These are phyloP conservation scores for Heterohyrax brucei DNA, from an alignment of 2,797 vertebrate genomes.

Conservation along the genomic window DNA sequence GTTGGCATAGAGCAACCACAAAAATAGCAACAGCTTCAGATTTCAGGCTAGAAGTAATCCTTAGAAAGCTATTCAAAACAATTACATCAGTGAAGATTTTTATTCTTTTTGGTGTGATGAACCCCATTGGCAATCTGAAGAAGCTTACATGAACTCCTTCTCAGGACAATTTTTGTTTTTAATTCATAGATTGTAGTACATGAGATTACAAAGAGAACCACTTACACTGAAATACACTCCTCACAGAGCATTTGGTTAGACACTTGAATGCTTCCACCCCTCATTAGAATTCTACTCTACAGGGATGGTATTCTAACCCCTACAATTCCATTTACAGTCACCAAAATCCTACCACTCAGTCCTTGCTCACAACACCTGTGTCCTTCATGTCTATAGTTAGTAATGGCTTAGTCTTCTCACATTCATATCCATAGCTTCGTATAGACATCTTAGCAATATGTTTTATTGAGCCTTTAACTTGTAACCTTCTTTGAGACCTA, in stretches of 20 bases:
- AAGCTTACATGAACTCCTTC: neutral
- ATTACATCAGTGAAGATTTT: neutral
- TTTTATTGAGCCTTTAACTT: neutral
- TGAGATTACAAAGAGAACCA: too few relatives aligned
- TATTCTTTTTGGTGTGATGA: neutral
- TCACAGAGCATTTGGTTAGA: too few relatives aligned
- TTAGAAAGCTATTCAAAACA: conserved; percentile 1
- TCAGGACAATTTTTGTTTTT: neutral
- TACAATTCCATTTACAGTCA: too few relatives aligned
- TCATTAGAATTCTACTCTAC: too few relatives aligned
- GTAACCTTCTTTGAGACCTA: neutral
- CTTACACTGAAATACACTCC: too few relatives aligned
- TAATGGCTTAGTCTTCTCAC: neutral
- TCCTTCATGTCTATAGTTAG: neutral
- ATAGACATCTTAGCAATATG: neutral
- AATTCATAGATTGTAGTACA: too few relatives aligned
- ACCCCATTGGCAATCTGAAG: neutral
- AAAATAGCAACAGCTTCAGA: neutral
- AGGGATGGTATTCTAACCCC: too few relatives aligned
- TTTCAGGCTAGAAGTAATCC: neutral
- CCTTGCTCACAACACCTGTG: too few relatives aligned
- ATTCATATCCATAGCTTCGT: neutral
- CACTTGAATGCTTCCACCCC: too few relatives aligned
- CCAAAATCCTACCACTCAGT: too few relatives aligned
- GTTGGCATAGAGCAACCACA: neutral